Evolutionary conservation across 2,888 invertebrate genomes (phyloP).

Genomic region (Orthosia gracilis): DNA sequence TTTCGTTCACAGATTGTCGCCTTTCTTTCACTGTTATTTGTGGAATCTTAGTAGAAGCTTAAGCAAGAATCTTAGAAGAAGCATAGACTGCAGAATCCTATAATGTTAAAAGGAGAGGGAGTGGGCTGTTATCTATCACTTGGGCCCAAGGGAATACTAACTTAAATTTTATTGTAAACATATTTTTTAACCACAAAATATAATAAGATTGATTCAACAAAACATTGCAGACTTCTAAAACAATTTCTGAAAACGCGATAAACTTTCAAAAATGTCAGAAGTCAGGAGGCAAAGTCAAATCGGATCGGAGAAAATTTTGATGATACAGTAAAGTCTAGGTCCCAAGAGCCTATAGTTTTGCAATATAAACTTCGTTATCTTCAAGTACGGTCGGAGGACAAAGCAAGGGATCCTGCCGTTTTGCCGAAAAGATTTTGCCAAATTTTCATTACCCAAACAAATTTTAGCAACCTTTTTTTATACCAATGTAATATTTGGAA

Average conservation of each 20-base stretch:
- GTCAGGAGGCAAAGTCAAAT: constrained; percentile 26
- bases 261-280: constrained; percentile 30
- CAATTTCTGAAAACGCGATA: constrained; percentile 35
- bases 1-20: too few species aligned
- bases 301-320: constrained; percentile 31
- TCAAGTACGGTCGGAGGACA: constrained; percentile 22
- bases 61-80: too few species aligned
- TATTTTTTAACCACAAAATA: neutral
- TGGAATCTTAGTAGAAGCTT: neutral
- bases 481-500: too few species aligned
- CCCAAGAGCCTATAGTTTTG: constrained; percentile 37
- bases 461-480: too few species aligned
- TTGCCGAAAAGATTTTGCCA: too few species aligned
- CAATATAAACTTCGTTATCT: constrained; percentile 48
- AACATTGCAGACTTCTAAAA: constrained; percentile 20
- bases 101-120: too few species aligned
- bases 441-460: too few species aligned
- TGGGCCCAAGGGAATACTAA: too few species aligned
- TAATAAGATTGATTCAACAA: neutral
- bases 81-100: too few species aligned
- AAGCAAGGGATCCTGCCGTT: too few species aligned
- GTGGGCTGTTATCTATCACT: too few species aligned
- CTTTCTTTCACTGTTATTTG: neutral
- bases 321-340: constrained; percentile 33
- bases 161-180: neutral